These are phyloP conservation scores for Mesochorus sp. DNA, from an alignment of 2,888 invertebrate genomes.

Conservation along the genomic window DNA sequence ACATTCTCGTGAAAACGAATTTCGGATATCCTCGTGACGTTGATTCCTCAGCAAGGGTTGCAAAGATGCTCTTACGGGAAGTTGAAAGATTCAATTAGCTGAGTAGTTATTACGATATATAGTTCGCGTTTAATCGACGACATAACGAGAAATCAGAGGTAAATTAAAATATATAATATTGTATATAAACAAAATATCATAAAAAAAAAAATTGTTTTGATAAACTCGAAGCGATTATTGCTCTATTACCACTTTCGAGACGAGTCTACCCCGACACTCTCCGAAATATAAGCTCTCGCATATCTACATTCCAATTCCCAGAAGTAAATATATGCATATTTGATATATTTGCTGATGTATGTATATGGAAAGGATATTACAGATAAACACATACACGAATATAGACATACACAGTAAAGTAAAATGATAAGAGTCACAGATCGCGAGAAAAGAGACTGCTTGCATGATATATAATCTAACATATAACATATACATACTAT, in stretches of 20 bases:
- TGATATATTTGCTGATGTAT: neutral
- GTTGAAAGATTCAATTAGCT: neutral
- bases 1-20: slow-evolving; percentile 51
- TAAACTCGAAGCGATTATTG: no score
- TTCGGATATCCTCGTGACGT: slow-evolving; percentile 29
- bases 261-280: neutral
- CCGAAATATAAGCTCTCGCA: neutral
- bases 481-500: no score
- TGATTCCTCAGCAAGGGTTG: slow-evolving; percentile 10
- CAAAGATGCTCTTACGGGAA: no score
- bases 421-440: slow-evolving; percentile 24
- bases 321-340: neutral
- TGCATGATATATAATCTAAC: neutral
- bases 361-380: neutral
- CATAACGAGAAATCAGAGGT: no score
- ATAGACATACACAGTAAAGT: neutral
- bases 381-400: neutral
- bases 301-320: slow-evolving; percentile 5
- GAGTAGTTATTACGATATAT: no score
- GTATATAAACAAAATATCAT: no score
- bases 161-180: neutral
- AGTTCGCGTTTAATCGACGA: no score
- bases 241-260: neutral
- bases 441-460: slow-evolving; percentile 10
- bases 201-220: no score